Evolutionary conservation across 2,797 vertebrate species (phyloP), one percentile per base, ranked within the genome.

Genomic region (Acipenser ruthenus): DNA sequence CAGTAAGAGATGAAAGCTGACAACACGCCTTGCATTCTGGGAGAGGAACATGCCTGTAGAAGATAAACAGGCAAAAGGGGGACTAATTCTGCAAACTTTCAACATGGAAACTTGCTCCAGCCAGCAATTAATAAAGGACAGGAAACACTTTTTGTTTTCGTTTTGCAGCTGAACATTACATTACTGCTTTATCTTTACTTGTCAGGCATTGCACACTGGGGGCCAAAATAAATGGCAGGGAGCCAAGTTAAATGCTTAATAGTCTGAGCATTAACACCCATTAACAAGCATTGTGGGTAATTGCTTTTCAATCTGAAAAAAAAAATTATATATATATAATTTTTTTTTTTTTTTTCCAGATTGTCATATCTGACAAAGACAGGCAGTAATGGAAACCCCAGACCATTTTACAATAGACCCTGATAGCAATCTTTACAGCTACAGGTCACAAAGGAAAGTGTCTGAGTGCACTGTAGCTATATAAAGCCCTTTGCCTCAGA

Each of bases 91-190:
- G 23, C 68, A 78, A 81, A 70, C 65, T 70, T 84, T 79, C 69
- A 74, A 78, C 65, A 62, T 80, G 80, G 75, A 88, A 85, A 83
- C 77, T 75, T 74, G 81, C 77, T 81, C 77, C 67, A 74, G 80
- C 70, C 68, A 82, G 72, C 80, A 79, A 86, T 91, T 93, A 90
- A 88, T 89, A 90, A 73, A 82, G 82, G 79, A 65, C 83, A 91
- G 93, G 92, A 95, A 94, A 85, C 77, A 79, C 68, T 79, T 87
- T 82, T 88, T 91, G 86, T 89, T 94, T 90, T 91, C 82, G 81
- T 80, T 88, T 79, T 79, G 84, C 71, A 84, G 86, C 84, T 82
- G 80, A 91, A 90, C 82, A 83, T 89, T 81, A 90, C 90, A 89
- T 89, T 82, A 81, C 74, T 68, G 70, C 82, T 83, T 95, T 96